Evolutionary conservation across 2,888 invertebrate genomes (phyloP).

Genomic region (Sminthurinus aureus): DNA sequence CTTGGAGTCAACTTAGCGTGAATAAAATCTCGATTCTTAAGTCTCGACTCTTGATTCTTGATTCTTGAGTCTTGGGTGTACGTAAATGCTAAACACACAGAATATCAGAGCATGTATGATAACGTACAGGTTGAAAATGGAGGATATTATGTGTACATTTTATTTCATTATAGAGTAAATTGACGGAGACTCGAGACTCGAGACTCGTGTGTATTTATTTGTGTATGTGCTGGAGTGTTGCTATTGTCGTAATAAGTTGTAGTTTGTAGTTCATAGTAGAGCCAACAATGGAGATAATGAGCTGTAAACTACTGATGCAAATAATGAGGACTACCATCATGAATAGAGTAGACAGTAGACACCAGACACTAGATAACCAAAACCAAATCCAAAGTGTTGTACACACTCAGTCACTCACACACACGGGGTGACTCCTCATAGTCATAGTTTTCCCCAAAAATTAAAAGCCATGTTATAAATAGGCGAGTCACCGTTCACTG

Average conservation of each 20-base stretch:
- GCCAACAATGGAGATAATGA: constrained; percentile 42
- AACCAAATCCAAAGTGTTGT: not conserved
- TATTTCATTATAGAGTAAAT: not conserved
- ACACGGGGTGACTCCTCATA: not conserved
- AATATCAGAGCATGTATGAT: not conserved
- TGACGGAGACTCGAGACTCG: not conserved
- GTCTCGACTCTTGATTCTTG: not conserved
- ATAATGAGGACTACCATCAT: constrained; percentile 32
- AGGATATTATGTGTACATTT: too few relatives aligned
- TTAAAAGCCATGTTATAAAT: too few relatives aligned
- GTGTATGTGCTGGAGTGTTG: constrained; percentile 24
- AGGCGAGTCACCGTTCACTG: too few relatives aligned
- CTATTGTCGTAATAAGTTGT: constrained; percentile 25
- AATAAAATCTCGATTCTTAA: not conserved
- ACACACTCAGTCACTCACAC: not conserved
- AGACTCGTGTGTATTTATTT: not conserved
- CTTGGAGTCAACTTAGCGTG: constrained; percentile 7
- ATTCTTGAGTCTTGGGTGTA: not conserved
- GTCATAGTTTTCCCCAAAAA: too few relatives aligned
- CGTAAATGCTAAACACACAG: not conserved
- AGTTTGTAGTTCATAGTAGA: not conserved
- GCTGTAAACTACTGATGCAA: constrained; percentile 42
- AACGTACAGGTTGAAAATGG: too few relatives aligned
- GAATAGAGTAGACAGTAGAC: not conserved
- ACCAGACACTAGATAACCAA: not conserved